Percentiles rank a stretch among this genome's conserved stretches.
Conservation (phyloP, 1,140 invertebrate species). For the Drosophila nannoptera region DNA sequence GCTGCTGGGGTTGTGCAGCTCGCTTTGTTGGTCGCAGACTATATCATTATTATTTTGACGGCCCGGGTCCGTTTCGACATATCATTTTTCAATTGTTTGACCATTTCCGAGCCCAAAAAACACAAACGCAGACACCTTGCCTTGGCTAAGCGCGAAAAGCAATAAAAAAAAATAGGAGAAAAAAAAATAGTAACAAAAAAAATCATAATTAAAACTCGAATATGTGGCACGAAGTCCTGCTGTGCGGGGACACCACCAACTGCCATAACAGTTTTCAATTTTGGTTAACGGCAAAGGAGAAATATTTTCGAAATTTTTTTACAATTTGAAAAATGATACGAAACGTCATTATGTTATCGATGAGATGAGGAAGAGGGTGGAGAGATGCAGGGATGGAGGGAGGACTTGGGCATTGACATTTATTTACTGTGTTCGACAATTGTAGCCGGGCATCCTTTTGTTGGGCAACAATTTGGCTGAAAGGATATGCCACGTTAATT, state of each 20-base stretch:
- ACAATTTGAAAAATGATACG: conserved; percentile 76
- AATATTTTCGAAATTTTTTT: conserved; percentile 40
- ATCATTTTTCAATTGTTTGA: conserved; percentile 74
- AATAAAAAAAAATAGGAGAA: conserved; percentile 59
- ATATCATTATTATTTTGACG: conserved; percentile 29
- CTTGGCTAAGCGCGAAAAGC: conserved; percentile 56
- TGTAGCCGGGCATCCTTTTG: conserved; percentile 57
- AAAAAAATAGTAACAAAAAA: too few species aligned
- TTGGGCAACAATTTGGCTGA: conserved; percentile 67
- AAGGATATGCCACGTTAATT: conserved; percentile 78
- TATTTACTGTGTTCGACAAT: conserved; percentile 76
- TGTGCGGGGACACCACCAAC: conserved; percentile 59
- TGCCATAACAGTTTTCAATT: conserved; percentile 77
- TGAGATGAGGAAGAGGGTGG: not conserved
- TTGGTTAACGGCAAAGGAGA: conserved; percentile 53
- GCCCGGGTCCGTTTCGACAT: conserved; percentile 36
- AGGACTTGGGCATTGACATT: conserved; percentile 64
- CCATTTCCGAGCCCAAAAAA: conserved; percentile 37
- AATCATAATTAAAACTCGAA: conserved; percentile 75
- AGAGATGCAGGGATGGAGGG: not conserved
- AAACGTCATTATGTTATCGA: conserved; percentile 77
- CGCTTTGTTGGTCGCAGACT: conserved; percentile 17
- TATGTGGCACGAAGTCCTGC: conserved; percentile 68
- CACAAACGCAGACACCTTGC: conserved; percentile 40
- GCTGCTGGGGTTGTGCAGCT: conserved; percentile 57